Conservation (phyloP, 2,113 vertebrate species). For the Cepphus grylle region DNA sequence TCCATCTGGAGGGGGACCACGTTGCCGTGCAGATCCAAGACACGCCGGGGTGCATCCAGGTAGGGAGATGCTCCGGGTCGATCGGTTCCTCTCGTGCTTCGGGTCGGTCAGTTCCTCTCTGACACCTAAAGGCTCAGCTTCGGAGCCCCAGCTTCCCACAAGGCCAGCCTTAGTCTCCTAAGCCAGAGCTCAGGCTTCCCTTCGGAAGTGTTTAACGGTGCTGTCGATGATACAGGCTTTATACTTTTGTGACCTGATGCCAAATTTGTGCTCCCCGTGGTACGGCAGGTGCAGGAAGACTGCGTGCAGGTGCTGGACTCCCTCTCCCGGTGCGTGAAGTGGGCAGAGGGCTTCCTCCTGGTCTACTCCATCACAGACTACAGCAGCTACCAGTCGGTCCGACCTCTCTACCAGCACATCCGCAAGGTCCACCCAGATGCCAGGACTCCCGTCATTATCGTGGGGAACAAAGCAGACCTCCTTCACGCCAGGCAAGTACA, state of each 20-base stretch:
- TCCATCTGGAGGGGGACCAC: constrained; percentile 77
- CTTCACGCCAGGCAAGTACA: constrained; percentile 77
- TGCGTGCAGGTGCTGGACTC: constrained; percentile 60
- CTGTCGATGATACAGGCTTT: neutral
- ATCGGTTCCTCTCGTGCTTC: neutral
- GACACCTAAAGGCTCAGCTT: neutral
- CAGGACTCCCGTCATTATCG: constrained; percentile 74
- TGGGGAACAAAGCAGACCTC: constrained; percentile 83
- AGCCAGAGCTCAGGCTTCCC: neutral
- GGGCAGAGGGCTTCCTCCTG: constrained; percentile 82
- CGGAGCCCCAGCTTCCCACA: neutral
- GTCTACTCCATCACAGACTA: constrained; percentile 83
- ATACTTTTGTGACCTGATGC: fast-evolving
- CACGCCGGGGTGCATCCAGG: constrained; percentile 78
- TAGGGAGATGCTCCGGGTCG: neutral
- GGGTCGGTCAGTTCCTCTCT: neutral
- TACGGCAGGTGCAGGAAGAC: constrained; percentile 66
- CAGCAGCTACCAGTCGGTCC: constrained; percentile 75
- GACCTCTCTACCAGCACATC: constrained; percentile 75
- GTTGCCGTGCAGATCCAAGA: constrained; percentile 81
- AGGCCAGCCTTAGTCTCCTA: neutral
- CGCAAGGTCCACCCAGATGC: constrained; percentile 75
- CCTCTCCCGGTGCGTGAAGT: constrained; percentile 72
- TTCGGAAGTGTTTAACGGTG: neutral
- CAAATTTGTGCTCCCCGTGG: neutral